Evolutionary conservation across 1,140 invertebrate genomes (phyloP).

Genomic region (Lordiphosa clarofinis): DNA sequence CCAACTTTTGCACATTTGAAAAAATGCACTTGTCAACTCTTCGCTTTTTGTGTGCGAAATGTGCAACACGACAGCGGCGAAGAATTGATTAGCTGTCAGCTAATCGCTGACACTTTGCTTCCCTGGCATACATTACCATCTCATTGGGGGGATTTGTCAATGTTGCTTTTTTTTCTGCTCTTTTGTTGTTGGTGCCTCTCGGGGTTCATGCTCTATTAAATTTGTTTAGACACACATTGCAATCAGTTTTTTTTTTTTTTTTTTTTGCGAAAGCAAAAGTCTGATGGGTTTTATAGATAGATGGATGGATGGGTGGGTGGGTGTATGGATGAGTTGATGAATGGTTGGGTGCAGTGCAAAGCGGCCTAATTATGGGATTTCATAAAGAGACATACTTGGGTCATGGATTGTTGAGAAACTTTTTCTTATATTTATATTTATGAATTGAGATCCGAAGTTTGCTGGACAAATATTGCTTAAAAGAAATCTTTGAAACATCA

Average conservation of each 20-base stretch:
- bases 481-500: not conserved
- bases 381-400: not conserved
- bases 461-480: too few relatives aligned
- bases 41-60: not conserved
- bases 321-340: constrained; percentile 3
- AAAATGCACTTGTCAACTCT: constrained; percentile 58
- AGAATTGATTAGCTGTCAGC: constrained; percentile 70
- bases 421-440: not conserved
- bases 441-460: too few relatives aligned
- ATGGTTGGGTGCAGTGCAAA: not conserved
- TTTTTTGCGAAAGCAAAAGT: constrained; percentile 37
- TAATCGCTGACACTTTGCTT: constrained; percentile 64
- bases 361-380: constrained; percentile 2
- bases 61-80: constrained; percentile 2
- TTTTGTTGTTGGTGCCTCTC: constrained; percentile 1
- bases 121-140: constrained; percentile 36
- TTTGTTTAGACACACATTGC: constrained; percentile 31
- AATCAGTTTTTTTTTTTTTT: constrained; percentile 20
- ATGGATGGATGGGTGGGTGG: constrained; percentile 15
- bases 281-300: constrained; percentile 20
- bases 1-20: constrained; percentile 33
- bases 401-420: constrained; percentile 2
- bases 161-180: not conserved
- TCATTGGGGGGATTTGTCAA: constrained; percentile 5
- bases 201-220: constrained; percentile 68